Percentiles rank a stretch among this genome's conserved stretches.
Conservation (phyloP, 2,888 invertebrate species). For the Pandemis cinnamomeana region DNA sequence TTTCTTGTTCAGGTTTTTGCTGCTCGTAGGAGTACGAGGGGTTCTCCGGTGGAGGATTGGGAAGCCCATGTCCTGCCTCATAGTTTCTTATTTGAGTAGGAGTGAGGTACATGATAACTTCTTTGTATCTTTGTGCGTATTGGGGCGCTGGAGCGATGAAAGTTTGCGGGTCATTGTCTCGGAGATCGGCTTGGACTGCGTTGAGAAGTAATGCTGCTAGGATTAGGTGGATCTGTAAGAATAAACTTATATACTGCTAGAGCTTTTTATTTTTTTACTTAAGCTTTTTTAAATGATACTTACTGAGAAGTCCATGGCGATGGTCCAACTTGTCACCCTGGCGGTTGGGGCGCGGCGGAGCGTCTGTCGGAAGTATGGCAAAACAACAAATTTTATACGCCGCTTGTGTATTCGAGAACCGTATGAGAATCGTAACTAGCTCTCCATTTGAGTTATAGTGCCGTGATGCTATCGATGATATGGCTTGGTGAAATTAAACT, state of each 20-base stretch:
- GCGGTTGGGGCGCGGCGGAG: slow-evolving; percentile 50
- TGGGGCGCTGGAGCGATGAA: slow-evolving; percentile 47
- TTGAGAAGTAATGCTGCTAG: slow-evolving; percentile 52
- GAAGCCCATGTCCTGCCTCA: slow-evolving; percentile 55
- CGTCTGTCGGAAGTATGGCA: slow-evolving; percentile 59
- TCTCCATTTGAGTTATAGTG: slow-evolving; percentile 50
- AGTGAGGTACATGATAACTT: slow-evolving; percentile 70
- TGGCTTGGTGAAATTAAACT: slow-evolving; percentile 44
- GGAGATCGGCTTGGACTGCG: slow-evolving; percentile 51
- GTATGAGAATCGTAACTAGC: slow-evolving; percentile 57
- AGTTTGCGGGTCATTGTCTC: slow-evolving; percentile 59
- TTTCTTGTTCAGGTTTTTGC: slow-evolving; percentile 9
- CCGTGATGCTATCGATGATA: slow-evolving; percentile 43
- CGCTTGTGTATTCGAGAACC: slow-evolving; percentile 57
- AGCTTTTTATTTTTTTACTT: slow-evolving; percentile 28
- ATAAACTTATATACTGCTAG: background rate
- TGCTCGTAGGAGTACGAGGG: slow-evolving; percentile 23
- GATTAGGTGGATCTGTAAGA: slow-evolving; percentile 60
- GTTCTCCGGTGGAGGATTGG: slow-evolving; percentile 43
- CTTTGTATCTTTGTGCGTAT: slow-evolving; percentile 57
- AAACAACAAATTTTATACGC: slow-evolving; percentile 68
- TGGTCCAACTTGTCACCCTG: slow-evolving; percentile 42
- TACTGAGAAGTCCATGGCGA: slow-evolving; percentile 62
- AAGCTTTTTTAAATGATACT: slow-evolving; percentile 47
- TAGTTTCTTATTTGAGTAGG: slow-evolving; percentile 67